Conservation (phyloP, 2,888 invertebrate genomes). For the Steinernema scapterisci region DNA sequence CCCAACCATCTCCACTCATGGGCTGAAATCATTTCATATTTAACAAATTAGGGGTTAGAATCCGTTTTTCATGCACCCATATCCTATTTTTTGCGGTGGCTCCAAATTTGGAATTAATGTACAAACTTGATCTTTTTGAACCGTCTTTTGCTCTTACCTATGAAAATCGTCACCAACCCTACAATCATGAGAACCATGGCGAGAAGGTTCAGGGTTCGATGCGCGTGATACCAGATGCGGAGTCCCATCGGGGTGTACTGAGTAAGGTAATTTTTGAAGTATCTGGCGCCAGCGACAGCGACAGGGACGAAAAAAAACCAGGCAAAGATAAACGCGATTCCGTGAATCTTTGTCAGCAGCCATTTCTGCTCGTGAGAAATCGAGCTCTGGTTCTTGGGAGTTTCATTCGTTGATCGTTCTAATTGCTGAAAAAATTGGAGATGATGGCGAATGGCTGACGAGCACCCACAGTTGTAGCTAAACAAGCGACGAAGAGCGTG, state of each 20-base stretch:
- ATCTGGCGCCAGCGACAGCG: slow-evolving; percentile 21
- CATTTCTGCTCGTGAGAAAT: slow-evolving; percentile 26
- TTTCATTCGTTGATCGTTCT: neutral
- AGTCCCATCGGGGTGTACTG: slow-evolving; percentile 33
- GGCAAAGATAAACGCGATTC: slow-evolving; percentile 36
- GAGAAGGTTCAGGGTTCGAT: slow-evolving; percentile 31
- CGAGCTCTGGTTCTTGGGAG: neutral
- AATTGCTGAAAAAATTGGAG: neutral
- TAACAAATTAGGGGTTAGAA: no score
- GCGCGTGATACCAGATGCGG: slow-evolving; percentile 33
- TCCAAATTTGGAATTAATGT: no score
- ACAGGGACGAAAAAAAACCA: slow-evolving; percentile 37
- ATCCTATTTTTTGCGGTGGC: no score
- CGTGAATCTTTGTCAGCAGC: slow-evolving; percentile 28
- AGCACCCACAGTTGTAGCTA: neutral
- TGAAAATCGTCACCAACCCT: slow-evolving; percentile 36
- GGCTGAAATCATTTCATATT: neutral
- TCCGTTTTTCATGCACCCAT: no score
- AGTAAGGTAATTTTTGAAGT: slow-evolving; percentile 21
- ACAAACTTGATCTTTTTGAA: no score
- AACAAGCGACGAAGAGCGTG: neutral
- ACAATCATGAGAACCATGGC: slow-evolving; percentile 34
- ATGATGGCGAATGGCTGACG: neutral
- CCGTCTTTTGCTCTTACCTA: slow-evolving; percentile 25
- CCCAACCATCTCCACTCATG: slow-evolving; percentile 39